Evolutionary conservation across 2,113 vertebrate genomes (phyloP).

Genomic region (Merops nubicus): DNA sequence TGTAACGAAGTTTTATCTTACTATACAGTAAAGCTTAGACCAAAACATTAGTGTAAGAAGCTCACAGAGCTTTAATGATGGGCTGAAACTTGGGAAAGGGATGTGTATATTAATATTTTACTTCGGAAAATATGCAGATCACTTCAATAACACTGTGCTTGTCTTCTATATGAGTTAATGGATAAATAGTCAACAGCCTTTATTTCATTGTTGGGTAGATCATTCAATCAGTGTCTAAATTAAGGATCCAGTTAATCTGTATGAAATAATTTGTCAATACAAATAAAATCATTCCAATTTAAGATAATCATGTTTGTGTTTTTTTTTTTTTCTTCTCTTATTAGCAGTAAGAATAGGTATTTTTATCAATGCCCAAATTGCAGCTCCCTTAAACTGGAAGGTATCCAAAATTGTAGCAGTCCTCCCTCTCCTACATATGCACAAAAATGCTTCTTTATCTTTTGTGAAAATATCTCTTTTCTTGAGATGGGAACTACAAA

Average conservation of each 20-base stretch:
- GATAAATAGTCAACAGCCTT: slow-evolving; percentile 11
- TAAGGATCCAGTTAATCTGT: not conserved
- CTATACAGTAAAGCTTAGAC: not conserved
- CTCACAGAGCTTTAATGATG: slow-evolving; percentile 15
- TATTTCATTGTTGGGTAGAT: not conserved
- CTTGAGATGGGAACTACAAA: not conserved
- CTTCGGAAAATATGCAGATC: not conserved
- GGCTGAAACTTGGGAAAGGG: not conserved
- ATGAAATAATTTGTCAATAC: not conserved
- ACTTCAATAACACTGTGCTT: slow-evolving; percentile 3
- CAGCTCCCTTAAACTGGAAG: not conserved
- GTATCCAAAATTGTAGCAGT: not conserved
- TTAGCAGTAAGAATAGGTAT: not conserved
- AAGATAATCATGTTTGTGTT: not conserved
- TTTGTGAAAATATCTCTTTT: slow-evolving; percentile 7
- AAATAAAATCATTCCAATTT: not conserved
- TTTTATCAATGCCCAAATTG: not conserved
- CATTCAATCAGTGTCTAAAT: slow-evolving; percentile 23
- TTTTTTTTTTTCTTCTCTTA: not conserved
- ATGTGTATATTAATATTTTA: not conserved
- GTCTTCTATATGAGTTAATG: not conserved
- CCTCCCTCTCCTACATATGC: not conserved
- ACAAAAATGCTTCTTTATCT: not conserved
- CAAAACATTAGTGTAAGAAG: not conserved
- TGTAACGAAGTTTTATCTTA: slow-evolving; percentile 20